These are phyloP conservation scores for Periphyllus acericola DNA, from an alignment of 2,888 invertebrate genomes.

Conservation along the genomic window DNA sequence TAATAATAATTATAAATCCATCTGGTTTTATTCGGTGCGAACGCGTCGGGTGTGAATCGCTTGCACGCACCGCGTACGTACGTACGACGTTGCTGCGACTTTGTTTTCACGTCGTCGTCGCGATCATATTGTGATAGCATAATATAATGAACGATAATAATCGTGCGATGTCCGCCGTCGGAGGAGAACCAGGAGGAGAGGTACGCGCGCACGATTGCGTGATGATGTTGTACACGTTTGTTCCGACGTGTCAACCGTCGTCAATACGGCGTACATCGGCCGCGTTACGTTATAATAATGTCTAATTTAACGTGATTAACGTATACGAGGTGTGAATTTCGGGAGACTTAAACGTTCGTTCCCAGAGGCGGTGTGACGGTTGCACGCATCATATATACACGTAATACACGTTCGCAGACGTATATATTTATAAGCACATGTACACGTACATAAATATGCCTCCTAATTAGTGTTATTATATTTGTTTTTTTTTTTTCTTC, in stretches of 20 bases:
- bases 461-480: constrained; percentile 17
- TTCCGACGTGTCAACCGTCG: neutral
- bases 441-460: no score
- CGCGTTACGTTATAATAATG: neutral
- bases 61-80: neutral
- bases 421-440: no score
- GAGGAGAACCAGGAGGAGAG: no score
- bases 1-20: neutral
- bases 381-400: no score
- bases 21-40: neutral
- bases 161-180: no score
- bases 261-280: neutral
- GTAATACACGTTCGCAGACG: no score
- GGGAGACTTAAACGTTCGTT: constrained; percentile 11
- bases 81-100: no score
- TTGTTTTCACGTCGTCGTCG: no score
- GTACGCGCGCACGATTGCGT: no score
- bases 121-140: neutral
- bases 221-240: neutral
- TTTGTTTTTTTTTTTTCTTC: neutral
- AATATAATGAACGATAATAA: no score
- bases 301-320: constrained; percentile 1
- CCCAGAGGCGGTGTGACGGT: neutral
- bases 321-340: constrained; percentile 21
- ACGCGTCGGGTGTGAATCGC: neutral